Percentiles rank a stretch among this genome's conserved stretches.
phyloP scores from a whole-genome alignment of 2,797 vertebrate genomes.

The Sebastes hubbsi region DNA sequence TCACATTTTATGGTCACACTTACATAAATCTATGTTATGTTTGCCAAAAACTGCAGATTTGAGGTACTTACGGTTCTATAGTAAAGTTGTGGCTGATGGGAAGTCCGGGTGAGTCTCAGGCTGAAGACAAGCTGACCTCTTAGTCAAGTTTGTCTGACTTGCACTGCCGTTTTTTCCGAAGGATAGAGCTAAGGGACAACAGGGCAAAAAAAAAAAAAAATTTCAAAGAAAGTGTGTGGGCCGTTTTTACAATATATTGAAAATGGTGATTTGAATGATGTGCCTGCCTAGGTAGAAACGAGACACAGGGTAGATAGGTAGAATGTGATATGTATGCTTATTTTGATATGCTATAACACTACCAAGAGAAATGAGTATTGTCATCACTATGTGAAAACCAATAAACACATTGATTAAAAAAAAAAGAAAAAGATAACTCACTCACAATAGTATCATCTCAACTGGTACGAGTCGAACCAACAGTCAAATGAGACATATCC shows the following conservation, averaged over 20 bases:
- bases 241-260: background rate
- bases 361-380: background rate
- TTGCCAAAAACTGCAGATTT: no score
- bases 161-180: accelerated
- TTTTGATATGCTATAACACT: background rate
- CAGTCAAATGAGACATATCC: no score
- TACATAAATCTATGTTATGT: no score
- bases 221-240: background rate
- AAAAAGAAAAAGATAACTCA: background rate
- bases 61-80: no score
- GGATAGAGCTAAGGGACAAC: no score
- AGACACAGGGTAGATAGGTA: background rate
- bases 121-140: no score
- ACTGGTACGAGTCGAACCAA: no score
- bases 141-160: no score
- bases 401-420: no score
- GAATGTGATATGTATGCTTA: background rate
- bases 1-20: no score
- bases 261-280: background rate
- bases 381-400: no score
- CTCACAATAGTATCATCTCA: accelerated
- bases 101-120: no score
- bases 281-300: background rate
- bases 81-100: accelerated
- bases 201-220: background rate